A percentile compares a stretch with the other conserved stretches of the same genome.
phyloP scores from a whole-genome alignment of 2,113 vertebrate genomes.

The Cacatua alba region DNA sequence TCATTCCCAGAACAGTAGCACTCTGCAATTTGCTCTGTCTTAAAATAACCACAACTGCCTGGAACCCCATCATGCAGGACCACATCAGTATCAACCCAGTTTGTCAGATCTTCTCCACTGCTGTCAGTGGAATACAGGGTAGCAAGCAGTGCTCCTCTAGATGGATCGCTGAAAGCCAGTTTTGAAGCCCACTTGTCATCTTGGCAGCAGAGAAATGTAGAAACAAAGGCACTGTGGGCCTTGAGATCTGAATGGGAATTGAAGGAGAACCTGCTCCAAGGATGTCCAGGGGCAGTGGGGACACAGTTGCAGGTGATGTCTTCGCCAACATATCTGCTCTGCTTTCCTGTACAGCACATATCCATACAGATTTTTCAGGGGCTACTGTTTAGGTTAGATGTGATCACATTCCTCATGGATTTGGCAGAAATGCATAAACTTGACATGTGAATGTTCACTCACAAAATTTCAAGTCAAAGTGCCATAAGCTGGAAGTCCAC shows the following conservation, averaged over 20 bases:
- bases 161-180: background rate
- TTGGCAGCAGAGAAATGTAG: background rate
- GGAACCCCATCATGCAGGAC: background rate
- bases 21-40: background rate
- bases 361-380: background rate
- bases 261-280: background rate
- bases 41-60: background rate
- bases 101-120: background rate
- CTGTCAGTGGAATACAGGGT: background rate
- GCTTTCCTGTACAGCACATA: background rate
- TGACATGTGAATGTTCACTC: rapidly evolving
- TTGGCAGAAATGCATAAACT: background rate
- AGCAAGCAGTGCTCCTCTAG: background rate
- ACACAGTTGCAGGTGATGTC: background rate
- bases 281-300: background rate
- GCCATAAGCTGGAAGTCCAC: background rate
- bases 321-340: background rate
- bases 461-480: background rate
- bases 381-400: background rate
- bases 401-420: background rate
- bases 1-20: background rate
- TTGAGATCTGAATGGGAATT: background rate
- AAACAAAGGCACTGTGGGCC: rapidly evolving
- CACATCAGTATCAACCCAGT: background rate
- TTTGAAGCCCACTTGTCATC: background rate